Base-by-base conservation (phyloP, 92 coral and sea anemone species). In the Anthopleura xanthogrammica region DNA sequence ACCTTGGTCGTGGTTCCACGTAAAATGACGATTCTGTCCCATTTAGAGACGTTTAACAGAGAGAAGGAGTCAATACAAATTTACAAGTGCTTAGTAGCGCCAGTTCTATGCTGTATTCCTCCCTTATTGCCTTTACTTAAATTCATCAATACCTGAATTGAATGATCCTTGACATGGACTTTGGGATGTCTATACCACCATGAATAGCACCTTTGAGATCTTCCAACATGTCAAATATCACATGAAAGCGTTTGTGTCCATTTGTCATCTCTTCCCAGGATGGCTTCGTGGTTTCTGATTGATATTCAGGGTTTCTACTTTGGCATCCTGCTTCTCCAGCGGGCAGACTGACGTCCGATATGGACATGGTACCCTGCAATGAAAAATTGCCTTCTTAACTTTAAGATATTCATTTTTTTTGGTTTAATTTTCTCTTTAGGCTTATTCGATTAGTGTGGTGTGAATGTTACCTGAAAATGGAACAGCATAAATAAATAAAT, bases 331-430 rank as follows among this genome's bases (percentile, higher is more conserved):
- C 24, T 41, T 29, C 79, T 12, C 91, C 83, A 11, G 82, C 85
- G 4, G 54, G 85, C 12, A 88, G 81, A 54, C 75, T 75, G 20
- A 79, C 68, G 13, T 88, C 91, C 1, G 80, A 75, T 29, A 73
- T 76, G 22, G 84, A 85, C 42, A 54, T 79, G 16, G 90, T 83
- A 46, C 90, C 90, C 90, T 87, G 14, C 2, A 58, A 13, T 58
- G 64, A 58, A 19, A 58, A 14, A 14, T 12, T 19, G 14, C 4
- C 1, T 16, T 54, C 13, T 2, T 11, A 54, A 54, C 16, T 16
- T 11, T n/a, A 2, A 12, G n/a, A 58, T 46, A 46, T 46, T 46
- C 9, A 46, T 46, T 46, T 9, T 4, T 46, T 46, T 5, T 46
- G 2, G 50, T 46, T 46, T 46, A 5, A 5, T 46, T 46, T 5